These are phyloP conservation scores for Eupithecia exiguata DNA, from an alignment of 2,888 invertebrate species.

Conservation along the genomic window DNA sequence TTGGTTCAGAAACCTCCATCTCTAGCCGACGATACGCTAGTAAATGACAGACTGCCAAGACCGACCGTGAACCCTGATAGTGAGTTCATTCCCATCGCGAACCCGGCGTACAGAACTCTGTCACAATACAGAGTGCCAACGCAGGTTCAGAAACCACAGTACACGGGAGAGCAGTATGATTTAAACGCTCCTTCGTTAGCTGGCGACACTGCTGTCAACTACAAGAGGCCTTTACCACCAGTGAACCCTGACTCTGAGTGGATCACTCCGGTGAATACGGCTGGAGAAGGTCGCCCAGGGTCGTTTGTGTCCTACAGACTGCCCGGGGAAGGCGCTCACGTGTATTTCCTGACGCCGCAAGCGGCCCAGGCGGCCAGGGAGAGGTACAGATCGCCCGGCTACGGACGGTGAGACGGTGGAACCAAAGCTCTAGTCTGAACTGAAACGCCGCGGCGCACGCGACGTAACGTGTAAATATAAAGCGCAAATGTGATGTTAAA, in stretches of 20 bases:
- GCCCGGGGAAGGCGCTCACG: conserved; percentile 90
- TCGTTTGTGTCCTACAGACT: conserved; percentile 88
- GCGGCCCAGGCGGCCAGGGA: conserved; percentile 69
- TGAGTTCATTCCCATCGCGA: conserved; percentile 83
- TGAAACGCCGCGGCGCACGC: conserved; percentile 61
- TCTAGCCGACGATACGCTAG: conserved; percentile 86
- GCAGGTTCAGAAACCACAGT: conserved; percentile 69
- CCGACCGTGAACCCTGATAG: conserved; percentile 88
- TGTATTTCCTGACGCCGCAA: conserved; percentile 90
- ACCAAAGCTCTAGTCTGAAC: conserved; percentile 82
- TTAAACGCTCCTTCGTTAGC: conserved; percentile 71
- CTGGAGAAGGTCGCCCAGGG: conserved; percentile 79
- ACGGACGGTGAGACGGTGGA: conserved; percentile 81
- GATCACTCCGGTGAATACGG: conserved; percentile 78
- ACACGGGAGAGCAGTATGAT: conserved; percentile 73
- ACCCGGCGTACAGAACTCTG: conserved; percentile 70
- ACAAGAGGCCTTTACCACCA: conserved; percentile 82
- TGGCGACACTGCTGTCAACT: conserved; percentile 84
- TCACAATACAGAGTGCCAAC: conserved; percentile 66
- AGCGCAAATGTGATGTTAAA: conserved; percentile 83
- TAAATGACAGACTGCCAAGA: conserved; percentile 88
- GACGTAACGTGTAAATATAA: conserved; percentile 78
- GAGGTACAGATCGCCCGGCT: conserved; percentile 70
- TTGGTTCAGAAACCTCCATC: conserved; percentile 71
- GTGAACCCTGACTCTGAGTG: conserved; percentile 85